Base-by-base conservation (phyloP, 92 coral and sea anemone genomes). In the Zoanthus sansibaricus region DNA sequence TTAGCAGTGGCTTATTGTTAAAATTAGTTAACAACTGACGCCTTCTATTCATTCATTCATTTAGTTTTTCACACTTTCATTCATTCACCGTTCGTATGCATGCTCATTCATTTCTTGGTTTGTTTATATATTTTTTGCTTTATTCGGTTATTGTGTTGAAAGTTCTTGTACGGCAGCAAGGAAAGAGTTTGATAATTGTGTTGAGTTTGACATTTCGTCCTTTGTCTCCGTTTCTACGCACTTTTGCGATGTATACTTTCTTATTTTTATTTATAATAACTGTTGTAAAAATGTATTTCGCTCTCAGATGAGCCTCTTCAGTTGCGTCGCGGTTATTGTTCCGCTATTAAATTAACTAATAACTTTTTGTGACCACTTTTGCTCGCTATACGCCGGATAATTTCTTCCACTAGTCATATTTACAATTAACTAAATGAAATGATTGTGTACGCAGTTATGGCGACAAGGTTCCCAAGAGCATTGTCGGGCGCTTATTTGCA, bases 391-490 rank as follows among this genome's bases (percentile, higher is more conserved):
- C 6, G 6, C 6, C 55, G 12, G 10, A 49, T 11, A 0, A 7
- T 49, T 49, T 49, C 12, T 7, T 15, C 1, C 6, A 16, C 18
- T 13, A 17, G 3, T 59, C 20, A 14, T 16, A 0, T 59, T 15
- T 15, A 54, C 12, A 54, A 59, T 14, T 49, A 49, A 14, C 18
- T 13, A 59, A 59, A 15, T 15, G 17, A 15, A 14, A 59, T 15
- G 1, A 3, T 80, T 79, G 25, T 3, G 86, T 17, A n/a, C 44
- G 16, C 70, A 97, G 99, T 17, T 97, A 97, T 70, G 99, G 99
- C 17, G 99, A 97, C 92, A 90, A 94, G 71, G 96, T 96, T 0
- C 99, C 99, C 7, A 94, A 94, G 71, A 91, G 97, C 78, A 56
- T 92, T 55, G 56, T 86, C 0, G 98, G 98, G 59, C 98, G 99